Evolutionary conservation across 1,140 invertebrate species (phyloP), one percentile per base, ranked within the genome.

Genomic region (Gonatopus flavifemur): DNA sequence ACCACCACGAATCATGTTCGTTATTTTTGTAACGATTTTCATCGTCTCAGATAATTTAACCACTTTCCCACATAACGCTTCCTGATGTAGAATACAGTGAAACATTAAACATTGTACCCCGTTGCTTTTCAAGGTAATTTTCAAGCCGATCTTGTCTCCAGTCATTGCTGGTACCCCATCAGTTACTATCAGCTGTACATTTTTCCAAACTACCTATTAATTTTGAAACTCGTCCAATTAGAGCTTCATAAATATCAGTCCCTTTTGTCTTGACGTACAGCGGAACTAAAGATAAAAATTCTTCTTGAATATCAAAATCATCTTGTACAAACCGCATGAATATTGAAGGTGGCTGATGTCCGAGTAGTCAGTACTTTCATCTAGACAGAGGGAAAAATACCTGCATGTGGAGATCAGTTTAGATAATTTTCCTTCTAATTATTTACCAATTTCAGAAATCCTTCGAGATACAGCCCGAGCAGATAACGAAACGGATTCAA

Each of bases 1-100:
- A n/a, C n/a, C n/a, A n/a, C n/a, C n/a, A n/a, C 55, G 51, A 41
- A 52, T 43, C 44, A 58, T 55, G 58, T 55, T 41, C 49, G 16
- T 54, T 44, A 60, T 57, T 21, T 51, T 37, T 45, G 48, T 50
- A 30, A 46, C 41, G 37, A 35, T 45, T 39, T 42, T 59, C 39
- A 59, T 51, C n/a, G 28, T 40, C 42, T 31, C 24, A 20, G 44
- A 28, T 52, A 49, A 59, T 52, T 52, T 58, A 42, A 52, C 39
- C 40, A 47, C 49, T 56, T 59, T 56, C 39, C 44, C 43, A 52
- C 42, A 20, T 15, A 57, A 47, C 52, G 47, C 37, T 59, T 57
- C 49, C 45, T 46, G 59, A 41, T 59, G 56, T 52, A 56, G 41
- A 36, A 45, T 53, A 19, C 55, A 40, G 18, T 43, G 49, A 30